Conservation (phyloP, 2,113 vertebrate species). For the Periophthalmus modestus region DNA sequence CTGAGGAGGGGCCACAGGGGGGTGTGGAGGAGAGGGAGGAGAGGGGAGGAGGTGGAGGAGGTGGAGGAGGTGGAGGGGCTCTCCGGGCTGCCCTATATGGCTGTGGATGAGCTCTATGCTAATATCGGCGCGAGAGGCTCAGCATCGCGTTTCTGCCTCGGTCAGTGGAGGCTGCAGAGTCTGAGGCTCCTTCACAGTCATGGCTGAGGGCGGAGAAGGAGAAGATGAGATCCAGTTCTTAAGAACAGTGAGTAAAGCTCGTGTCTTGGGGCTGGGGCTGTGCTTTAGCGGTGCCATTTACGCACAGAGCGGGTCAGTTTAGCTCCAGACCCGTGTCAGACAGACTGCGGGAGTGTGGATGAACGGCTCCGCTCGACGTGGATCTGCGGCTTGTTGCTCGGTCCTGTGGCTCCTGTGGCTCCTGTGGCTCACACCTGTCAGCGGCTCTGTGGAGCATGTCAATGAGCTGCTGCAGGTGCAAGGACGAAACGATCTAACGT, state of each 20-base stretch:
- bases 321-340: slow-evolving; percentile 11
- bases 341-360: slow-evolving; percentile 37
- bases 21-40: slow-evolving; percentile 28
- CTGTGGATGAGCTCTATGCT: slow-evolving; percentile 90
- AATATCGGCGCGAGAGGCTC: slow-evolving; percentile 83
- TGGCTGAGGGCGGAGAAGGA: slow-evolving; percentile 96
- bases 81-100: slow-evolving; percentile 90
- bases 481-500: slow-evolving; percentile 28
- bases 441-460: slow-evolving; percentile 44
- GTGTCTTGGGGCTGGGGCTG: slow-evolving; percentile 15
- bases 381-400: too few relatives aligned
- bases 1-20: slow-evolving; percentile 9
- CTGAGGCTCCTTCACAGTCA: slow-evolving; percentile 89
- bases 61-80: slow-evolving; percentile 79
- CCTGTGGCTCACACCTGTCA: slow-evolving; percentile 74
- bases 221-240: slow-evolving; percentile 99
- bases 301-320: slow-evolving; percentile 13
- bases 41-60: background rate
- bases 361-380: slow-evolving; percentile 6
- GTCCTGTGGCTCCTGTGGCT: too few relatives aligned
- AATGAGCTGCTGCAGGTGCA: slow-evolving; percentile 60
- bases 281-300: slow-evolving; percentile 13
- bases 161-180: slow-evolving; percentile 83
- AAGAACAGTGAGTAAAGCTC: slow-evolving; percentile 91
- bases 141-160: slow-evolving; percentile 78